Conservation (phyloP, 2,888 invertebrate species). For the Iselma pallidipennis region DNA sequence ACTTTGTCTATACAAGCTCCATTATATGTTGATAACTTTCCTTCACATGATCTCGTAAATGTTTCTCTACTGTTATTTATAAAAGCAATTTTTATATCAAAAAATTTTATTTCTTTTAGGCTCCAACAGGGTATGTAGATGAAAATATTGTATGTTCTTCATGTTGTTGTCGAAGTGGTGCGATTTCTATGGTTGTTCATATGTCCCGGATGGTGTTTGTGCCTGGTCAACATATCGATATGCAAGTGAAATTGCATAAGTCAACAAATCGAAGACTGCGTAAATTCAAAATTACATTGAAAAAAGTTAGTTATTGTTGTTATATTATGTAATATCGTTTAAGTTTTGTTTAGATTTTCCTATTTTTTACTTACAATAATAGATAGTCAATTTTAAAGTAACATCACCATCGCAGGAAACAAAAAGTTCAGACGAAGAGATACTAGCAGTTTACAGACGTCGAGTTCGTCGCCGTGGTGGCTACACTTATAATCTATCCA, state of each 20-base stretch:
- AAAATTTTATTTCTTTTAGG: neutral
- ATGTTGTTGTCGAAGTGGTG: slow-evolving; percentile 76
- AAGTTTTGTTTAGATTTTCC: neutral
- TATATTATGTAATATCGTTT: no score
- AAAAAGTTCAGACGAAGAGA: slow-evolving; percentile 26
- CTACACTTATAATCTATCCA: slow-evolving; percentile 31
- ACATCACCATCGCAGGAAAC: slow-evolving; percentile 24
- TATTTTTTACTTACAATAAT: slow-evolving; percentile 16
- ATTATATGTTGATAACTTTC: slow-evolving; percentile 79
- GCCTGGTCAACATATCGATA: slow-evolving; percentile 74
- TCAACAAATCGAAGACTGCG: slow-evolving; percentile 70
- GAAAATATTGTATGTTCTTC: slow-evolving; percentile 80
- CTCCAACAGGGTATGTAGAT: slow-evolving; percentile 59
- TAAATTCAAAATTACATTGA: slow-evolving; percentile 65
- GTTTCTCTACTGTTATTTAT: neutral
- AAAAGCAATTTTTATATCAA: neutral
- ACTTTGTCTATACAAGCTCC: slow-evolving; percentile 81
- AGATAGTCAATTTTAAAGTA: slow-evolving; percentile 29
- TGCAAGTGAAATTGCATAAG: slow-evolving; percentile 74
- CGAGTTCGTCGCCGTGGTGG: slow-evolving; percentile 42
- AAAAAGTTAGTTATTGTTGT: slow-evolving; percentile 65
- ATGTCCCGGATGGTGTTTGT: slow-evolving; percentile 77
- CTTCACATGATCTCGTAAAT: slow-evolving; percentile 66
- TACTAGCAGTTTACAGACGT: slow-evolving; percentile 19
- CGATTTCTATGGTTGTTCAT: slow-evolving; percentile 68